These are phyloP conservation scores for Tillus elongatus DNA, from an alignment of 2,888 invertebrate species.

Conservation along the genomic window DNA sequence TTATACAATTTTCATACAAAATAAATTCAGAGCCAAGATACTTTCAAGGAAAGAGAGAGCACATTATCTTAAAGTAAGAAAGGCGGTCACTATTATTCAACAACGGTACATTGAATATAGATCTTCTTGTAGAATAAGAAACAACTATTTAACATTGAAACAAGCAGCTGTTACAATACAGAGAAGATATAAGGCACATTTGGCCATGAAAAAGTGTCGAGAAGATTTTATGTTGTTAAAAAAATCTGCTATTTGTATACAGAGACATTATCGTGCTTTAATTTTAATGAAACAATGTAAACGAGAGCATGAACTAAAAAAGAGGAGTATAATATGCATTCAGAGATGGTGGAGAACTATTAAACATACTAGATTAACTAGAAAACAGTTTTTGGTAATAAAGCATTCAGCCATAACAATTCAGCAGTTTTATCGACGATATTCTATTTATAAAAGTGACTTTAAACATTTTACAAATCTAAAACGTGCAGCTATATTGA, in stretches of 20 bases:
- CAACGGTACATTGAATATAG: slow-evolving; percentile 30
- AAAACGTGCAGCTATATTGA: slow-evolving; percentile 26
- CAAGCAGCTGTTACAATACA: slow-evolving; percentile 40
- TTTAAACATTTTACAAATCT: slow-evolving; percentile 26
- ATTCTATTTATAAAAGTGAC: neutral
- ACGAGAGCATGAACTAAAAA: slow-evolving; percentile 14
- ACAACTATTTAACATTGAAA: slow-evolving; percentile 25
- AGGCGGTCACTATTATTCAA: slow-evolving; percentile 17
- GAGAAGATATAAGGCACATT: slow-evolving; percentile 43
- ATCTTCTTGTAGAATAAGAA: slow-evolving; percentile 33
- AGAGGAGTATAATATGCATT: neutral
- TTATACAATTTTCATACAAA: slow-evolving; percentile 30
- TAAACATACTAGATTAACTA: slow-evolving; percentile 8
- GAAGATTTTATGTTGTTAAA: slow-evolving; percentile 38
- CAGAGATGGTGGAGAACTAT: slow-evolving; percentile 29
- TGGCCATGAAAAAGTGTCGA: slow-evolving; percentile 38
- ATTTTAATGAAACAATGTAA: slow-evolving; percentile 8
- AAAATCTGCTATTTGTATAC: slow-evolving; percentile 23
- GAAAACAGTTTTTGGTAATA: neutral
- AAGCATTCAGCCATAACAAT: neutral
- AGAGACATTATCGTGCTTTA: slow-evolving; percentile 12
- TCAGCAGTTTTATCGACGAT: slow-evolving; percentile 24
- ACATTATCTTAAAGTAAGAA: slow-evolving; percentile 11
- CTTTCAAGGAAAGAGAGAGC: slow-evolving; percentile 7
- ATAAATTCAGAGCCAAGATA: slow-evolving; percentile 34